Evolutionary conservation across 2,797 vertebrate species (phyloP), one percentile per base, ranked within the genome.

Genomic region (Ibycter americanus): DNA sequence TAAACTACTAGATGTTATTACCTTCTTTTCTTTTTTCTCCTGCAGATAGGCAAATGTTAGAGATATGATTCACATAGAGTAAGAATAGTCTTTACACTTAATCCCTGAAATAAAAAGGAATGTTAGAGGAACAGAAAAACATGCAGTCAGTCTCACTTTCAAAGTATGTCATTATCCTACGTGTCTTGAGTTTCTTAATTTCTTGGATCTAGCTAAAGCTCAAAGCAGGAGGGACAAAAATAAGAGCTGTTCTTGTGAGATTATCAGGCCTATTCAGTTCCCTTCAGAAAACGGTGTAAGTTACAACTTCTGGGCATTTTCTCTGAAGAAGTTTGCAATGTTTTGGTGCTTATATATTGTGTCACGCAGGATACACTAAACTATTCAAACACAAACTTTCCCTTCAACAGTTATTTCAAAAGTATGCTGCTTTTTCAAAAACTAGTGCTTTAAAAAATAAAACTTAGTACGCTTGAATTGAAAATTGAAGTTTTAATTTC

Each of bases 71-170:
- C 71, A 21, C 40, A 8, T 14, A 42, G 78, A 65, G 78, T 58
- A 83, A 83, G 83, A 87, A 76, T 6, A 91, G 42, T 40, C 61
- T 87, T 91, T 63, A 58, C 91, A 67, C 72, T 65, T 83, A 90
- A 92, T 96, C 61, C 70, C 65, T 29, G n/a, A 87, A 90, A 91
- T 87, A 63, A 84, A 93, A 93, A 52, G 40, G 59, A 89, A 17
- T 55, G 32, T 81, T 42, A 25, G 36, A 20, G 61, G 58, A 93
- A 66, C 10, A 54, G 71, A 71, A 83, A 85, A 51, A 36, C 32
- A 4, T 23, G 46, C 52, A 59, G 47, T 76, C 55, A 14, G 52
- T 73, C 77, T 89, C 32, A 21, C 85, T 77, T 79, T 87, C 70
- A 34, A 84, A 79, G 38, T 52, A 15, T 87, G 40, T 56, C 26